These are phyloP conservation scores for Opisthograptis luteolata DNA, from an alignment of 2,888 invertebrate species.

Conservation along the genomic window DNA sequence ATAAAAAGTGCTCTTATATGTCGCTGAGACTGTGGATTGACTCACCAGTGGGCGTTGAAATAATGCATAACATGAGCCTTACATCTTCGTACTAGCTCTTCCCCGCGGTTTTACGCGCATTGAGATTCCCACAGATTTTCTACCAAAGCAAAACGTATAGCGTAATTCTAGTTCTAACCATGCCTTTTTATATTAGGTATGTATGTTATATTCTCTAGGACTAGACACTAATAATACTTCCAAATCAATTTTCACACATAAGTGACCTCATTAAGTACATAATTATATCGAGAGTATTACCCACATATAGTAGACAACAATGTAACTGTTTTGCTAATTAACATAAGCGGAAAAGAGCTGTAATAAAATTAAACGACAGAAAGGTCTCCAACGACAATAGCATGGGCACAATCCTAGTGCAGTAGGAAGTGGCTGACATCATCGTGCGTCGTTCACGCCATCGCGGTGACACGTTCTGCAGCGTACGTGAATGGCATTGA, in stretches of 20 bases:
- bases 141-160: no score
- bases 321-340: no score
- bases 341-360: no score
- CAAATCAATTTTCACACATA: no score
- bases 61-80: slow-evolving; percentile 1
- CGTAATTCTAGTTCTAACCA: no score
- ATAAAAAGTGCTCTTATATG: slow-evolving; percentile 53
- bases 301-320: no score
- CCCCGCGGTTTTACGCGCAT: background rate
- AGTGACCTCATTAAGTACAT: no score
- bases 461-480: slow-evolving; percentile 69
- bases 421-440: slow-evolving; percentile 64
- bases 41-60: slow-evolving; percentile 2
- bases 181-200: no score
- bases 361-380: background rate
- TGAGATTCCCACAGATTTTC: no score
- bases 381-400: background rate
- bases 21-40: slow-evolving; percentile 35
- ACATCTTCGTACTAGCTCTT: background rate
- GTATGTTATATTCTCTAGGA: no score
- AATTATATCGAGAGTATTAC: no score
- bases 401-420: slow-evolving; percentile 8
- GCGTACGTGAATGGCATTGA: slow-evolving; percentile 63
- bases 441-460: slow-evolving; percentile 68
- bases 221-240: no score